Conservation (phyloP, 2,113 vertebrate species). For the human (Homo sapiens) region DNA sequence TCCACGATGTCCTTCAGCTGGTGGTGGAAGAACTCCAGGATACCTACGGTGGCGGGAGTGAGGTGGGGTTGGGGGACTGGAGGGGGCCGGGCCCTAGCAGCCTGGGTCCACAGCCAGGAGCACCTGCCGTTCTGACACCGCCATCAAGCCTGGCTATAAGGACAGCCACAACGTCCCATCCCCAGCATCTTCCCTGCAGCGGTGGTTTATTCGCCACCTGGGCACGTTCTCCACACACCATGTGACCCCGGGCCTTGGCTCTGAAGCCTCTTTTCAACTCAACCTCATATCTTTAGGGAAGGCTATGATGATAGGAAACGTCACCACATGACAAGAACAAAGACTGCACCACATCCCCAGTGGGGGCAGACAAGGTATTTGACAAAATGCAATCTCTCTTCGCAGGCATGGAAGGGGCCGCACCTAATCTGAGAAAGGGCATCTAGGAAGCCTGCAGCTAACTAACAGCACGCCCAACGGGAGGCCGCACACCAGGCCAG, state of each 20-base stretch:
- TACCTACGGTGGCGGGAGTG: conserved; percentile 81
- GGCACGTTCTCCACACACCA: background rate
- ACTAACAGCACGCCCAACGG: too few relatives aligned
- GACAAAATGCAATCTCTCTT: background rate
- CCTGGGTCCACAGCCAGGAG: fast-evolving
- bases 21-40: conserved; percentile 94
- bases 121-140: too few relatives aligned
- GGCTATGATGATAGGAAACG: background rate
- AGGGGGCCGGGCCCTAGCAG: fast-evolving
- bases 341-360: background rate
- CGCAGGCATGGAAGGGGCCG: background rate
- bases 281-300: background rate
- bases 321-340: background rate
- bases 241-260: background rate
- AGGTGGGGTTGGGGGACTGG: background rate
- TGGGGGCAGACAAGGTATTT: background rate
- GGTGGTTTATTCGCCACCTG: too few relatives aligned
- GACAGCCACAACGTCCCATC: fast-evolving
- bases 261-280: background rate
- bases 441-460: background rate
- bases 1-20: conserved; percentile 94
- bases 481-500: fast-evolving
- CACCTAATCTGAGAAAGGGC: background rate
- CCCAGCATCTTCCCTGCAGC: background rate
- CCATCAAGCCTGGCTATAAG: fast-evolving